Base-by-base conservation (phyloP, 2,797 vertebrate genomes). In the Clarias platycephalus region DNA sequence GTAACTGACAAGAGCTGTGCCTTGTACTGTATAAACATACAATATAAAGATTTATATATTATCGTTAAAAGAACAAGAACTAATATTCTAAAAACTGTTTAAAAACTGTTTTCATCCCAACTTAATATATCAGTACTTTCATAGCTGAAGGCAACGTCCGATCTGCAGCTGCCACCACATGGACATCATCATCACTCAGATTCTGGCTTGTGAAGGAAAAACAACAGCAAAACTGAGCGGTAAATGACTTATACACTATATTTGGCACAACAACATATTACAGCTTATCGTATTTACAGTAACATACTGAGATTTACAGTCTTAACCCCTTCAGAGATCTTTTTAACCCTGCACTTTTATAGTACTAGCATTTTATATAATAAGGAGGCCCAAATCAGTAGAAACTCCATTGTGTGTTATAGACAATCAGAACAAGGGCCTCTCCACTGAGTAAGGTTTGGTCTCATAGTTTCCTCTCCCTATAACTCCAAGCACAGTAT, bases 101-200 rank as follows among this genome's bases (percentile, higher is more conserved):
- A 70, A 70, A 37, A 70, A 24, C 34, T 12, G 20, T 40, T 70
- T 70, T 44, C 40, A 72, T 3, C 24, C 24, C 24, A 24, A 40
- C 20, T 24, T 70, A 26, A 72, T 53, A 26, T 57, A 53, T 53
- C 49, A 53, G 49, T 13, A 53, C n/a, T n/a, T n/a, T n/a, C n/a
- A n/a, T n/a, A n/a, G n/a, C n/a, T n/a, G n/a, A n/a, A n/a, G n/a
- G n/a, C n/a, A n/a, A 86, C 62, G 85, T 88, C 85, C 75, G 79
- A 81, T 85, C 84, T 85, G 77, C 88, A 85, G 82, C 87, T 88
- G 88, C 82, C 82, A 77, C 84, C 76, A 82, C 80, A 64, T 83
- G 86, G 85, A 89, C 88, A 88, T 88, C 88, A 89, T 89, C 87
- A 89, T 89, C 87, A 85, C 78, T 63, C 68, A 79, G 40, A 83